Base-by-base conservation (phyloP, 2,113 vertebrate genomes). In the Urocitellus parryii region DNA sequence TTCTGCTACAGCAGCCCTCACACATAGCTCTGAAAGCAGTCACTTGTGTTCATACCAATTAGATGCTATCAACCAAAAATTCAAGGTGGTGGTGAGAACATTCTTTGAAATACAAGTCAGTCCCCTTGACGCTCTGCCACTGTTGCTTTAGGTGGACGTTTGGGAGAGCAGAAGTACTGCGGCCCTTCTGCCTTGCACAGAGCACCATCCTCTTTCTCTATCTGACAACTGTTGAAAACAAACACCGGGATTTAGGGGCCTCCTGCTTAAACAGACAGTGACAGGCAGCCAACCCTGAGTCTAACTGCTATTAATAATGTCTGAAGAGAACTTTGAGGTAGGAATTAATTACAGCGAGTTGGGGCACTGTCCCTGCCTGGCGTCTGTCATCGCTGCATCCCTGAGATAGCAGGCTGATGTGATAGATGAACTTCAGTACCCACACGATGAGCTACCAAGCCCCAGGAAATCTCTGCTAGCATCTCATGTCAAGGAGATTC, bases 161-260 rank as follows among this genome's bases (percentile, higher is more conserved):
- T 79, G 68, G 73, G 68, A 87, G 88, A 56, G 14, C 68, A 85
- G 80, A 45, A n/a, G 14, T 24, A 4, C 24, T 42, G 7, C 29
- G 25, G 39, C 29, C 77, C 51, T 92, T 85, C 63, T 76, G 68
- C 72, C n/a, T 68, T 82, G 27, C 61, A 70, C 56, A 16, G n/a
- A 90, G 39, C 61, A n/a, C 27, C n/a, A 53, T 29, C 32, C 13
- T 70, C 76, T 80, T 91, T 95, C 93, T 77, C 78, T 89, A 34
- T 94, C 90, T 94, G 90, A 70, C 86, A 97, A 92, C 81, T 95
- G 90, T 70, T 85, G 51, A 68, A 83, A 97, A 93, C 56, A 96
- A 76, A 37, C 84, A 63, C 83, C 96, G 77, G 48, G 68, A 68
- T 94, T 95, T 86, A 82, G 72, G 80, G 72, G 17, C 87, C 70